Base-by-base conservation (phyloP, 2,797 vertebrate species). In the Esox masquinongy region DNA sequence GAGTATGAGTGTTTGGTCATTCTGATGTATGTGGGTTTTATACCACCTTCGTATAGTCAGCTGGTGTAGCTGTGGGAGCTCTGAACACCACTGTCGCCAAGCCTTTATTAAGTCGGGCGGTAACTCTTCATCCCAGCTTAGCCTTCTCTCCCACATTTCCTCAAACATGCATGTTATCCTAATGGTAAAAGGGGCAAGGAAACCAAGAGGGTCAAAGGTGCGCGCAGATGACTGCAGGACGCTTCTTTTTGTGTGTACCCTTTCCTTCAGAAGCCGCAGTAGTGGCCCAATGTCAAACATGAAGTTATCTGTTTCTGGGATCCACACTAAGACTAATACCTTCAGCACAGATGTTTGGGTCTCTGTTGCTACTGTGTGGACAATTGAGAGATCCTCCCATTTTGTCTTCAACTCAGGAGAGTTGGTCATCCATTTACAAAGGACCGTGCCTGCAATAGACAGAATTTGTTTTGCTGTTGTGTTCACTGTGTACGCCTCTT, bases 261-360 rank as follows among this genome's bases (percentile, higher is more conserved):
- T 74, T 16, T 59, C 72, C n/a, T 29, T 71, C 11, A 80, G 24
- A 31, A 74, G 70, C 47, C 56, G 24, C 49, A 74, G 61, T 1
- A 80, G 34, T 1, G 63, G 43, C 4, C 69, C 51, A 5, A 68
- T 53, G 16, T 78, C 17, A 64, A 78, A 81, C 0, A 51, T 64
- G 69, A 81, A 81, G 31, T 81, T 73, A 63, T 75, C 73, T 6
- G 73, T 73, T 43, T 75, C 69, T 24, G 73, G 73, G 34, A 66
- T 78, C 80, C 73, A 78, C 17, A 78, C 69, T 11, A 81, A 56
- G 8, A 76, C 80, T 9, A 81, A 49, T 11, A 78, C 80, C 22
- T 78, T 81, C 6, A 78, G 53, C 36, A 77, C 39, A 24, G 17
- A 0, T 66, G 16, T 24, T 19, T 77, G 64, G 5, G 71, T 16